Percentiles rank a stretch among this genome's conserved stretches.
Evolutionary conservation across 2,888 invertebrate genomes (phyloP).

Genomic region (Melipona beecheii): DNA sequence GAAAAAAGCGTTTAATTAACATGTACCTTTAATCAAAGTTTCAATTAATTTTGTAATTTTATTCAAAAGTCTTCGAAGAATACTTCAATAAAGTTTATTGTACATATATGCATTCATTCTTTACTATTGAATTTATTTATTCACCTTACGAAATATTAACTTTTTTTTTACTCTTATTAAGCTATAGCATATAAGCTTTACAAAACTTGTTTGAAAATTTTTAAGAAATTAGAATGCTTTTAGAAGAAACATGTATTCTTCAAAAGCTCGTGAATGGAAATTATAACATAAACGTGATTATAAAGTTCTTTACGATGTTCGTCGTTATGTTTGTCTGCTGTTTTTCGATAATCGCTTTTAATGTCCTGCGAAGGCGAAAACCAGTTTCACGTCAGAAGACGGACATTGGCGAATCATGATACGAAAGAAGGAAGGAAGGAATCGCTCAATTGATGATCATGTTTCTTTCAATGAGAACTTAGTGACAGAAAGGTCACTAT

Average conservation of each 20-base stretch:
- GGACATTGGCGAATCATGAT: conserved; percentile 58
- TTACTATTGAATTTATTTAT: not conserved
- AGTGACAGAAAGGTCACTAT: conserved; percentile 50
- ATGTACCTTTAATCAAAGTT: not conserved
- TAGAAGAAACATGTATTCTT: not conserved
- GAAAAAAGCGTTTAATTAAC: not conserved
- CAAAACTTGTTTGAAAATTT: not conserved
- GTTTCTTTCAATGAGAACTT: conserved; percentile 43
- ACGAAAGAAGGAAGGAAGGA: conserved; percentile 64
- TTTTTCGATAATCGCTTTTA: conserved; percentile 63
- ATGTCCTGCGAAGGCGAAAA: conserved; percentile 62
- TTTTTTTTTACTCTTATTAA: not conserved
- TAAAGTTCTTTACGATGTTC: conserved; percentile 20
- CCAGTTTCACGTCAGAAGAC: conserved; percentile 64
- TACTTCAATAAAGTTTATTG: not conserved
- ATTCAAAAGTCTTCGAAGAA: not conserved
- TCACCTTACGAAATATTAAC: not conserved
- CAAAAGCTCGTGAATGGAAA: not conserved
- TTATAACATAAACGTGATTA: not conserved
- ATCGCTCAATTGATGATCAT: conserved; percentile 61
- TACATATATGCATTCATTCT: not conserved
- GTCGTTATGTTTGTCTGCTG: conserved; percentile 41
- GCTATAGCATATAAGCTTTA: not conserved
- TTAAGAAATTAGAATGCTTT: not conserved
- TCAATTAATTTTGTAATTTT: not conserved